These are phyloP conservation scores for Hypotaenidia okinawae DNA, from an alignment of 2,797 vertebrate species.

Conservation along the genomic window DNA sequence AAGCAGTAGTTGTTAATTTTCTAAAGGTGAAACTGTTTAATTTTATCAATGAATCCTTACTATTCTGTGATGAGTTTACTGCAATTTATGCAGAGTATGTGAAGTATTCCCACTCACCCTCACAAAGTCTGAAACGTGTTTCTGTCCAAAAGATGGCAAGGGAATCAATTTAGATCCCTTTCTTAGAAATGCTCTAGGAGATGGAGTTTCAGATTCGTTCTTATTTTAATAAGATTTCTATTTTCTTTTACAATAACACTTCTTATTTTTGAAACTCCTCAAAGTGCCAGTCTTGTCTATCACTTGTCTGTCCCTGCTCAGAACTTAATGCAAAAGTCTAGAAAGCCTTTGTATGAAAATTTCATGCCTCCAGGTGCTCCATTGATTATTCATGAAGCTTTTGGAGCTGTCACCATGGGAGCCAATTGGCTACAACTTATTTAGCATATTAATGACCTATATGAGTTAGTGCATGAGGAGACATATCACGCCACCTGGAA, in stretches of 20 bases:
- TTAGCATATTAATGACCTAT: conserved; percentile 81
- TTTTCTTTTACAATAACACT: conserved; percentile 53
- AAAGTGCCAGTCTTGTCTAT: conserved; percentile 61
- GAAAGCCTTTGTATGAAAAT: conserved; percentile 77
- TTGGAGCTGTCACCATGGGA: conserved; percentile 75
- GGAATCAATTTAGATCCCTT: neutral
- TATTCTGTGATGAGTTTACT: neutral
- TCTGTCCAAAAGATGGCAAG: neutral
- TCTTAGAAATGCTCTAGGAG: neutral
- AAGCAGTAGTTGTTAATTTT: neutral
- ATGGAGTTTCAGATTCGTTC: conserved; percentile 25
- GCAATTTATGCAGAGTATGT: neutral
- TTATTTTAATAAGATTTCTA: conserved; percentile 27
- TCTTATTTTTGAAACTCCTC: conserved; percentile 55
- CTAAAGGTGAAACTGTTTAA: neutral
- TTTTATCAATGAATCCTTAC: neutral
- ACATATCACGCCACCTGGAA: conserved; percentile 74
- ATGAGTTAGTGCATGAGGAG: conserved; percentile 72
- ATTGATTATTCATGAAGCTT: conserved; percentile 82
- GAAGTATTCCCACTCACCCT: neutral
- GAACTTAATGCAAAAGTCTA: conserved; percentile 68
- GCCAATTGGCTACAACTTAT: conserved; percentile 76
- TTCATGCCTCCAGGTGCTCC: conserved; percentile 79
- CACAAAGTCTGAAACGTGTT: neutral
- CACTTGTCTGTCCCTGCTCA: conserved; percentile 54